Evolutionary conservation across 64 coral and sea anemone species (phyloP).

Genomic region (Pachyseris speciosa): DNA sequence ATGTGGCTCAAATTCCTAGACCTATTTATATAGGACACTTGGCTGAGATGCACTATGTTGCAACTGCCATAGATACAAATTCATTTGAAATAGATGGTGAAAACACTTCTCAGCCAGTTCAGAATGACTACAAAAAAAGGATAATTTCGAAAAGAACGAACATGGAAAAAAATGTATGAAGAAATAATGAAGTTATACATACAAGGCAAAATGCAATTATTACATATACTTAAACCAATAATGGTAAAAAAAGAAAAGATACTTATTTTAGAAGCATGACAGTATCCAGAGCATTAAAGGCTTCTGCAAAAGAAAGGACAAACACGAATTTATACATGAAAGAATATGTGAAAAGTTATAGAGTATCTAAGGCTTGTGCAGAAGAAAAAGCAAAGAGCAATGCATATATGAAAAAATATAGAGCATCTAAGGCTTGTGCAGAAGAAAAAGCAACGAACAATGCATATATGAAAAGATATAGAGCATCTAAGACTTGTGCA

Average conservation of each 20-base stretch:
- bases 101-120: not conserved
- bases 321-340: not conserved
- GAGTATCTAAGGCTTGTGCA: no score
- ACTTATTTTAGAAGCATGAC: not conserved
- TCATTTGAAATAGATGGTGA: not conserved
- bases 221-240: no score
- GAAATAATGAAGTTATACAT: no score
- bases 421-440: no score
- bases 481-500: not conserved
- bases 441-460: no score
- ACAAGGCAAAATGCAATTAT: no score
- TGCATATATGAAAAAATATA: no score
- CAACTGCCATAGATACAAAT: not conserved
- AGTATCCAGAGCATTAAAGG: not conserved
- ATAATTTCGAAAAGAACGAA: no score
- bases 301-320: not conserved
- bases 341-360: no score
- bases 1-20: not conserved
- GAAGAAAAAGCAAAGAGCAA: no score
- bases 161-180: no score
- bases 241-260: not conserved
- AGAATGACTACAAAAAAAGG: not conserved
- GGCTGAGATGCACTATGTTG: slow-evolving; percentile 8
- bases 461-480: not conserved
- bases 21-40: slow-evolving; percentile 21